Evolutionary conservation across 2,888 invertebrate species (phyloP), one percentile per base, ranked within the genome.

Genomic region (Lapara coniferarum): DNA sequence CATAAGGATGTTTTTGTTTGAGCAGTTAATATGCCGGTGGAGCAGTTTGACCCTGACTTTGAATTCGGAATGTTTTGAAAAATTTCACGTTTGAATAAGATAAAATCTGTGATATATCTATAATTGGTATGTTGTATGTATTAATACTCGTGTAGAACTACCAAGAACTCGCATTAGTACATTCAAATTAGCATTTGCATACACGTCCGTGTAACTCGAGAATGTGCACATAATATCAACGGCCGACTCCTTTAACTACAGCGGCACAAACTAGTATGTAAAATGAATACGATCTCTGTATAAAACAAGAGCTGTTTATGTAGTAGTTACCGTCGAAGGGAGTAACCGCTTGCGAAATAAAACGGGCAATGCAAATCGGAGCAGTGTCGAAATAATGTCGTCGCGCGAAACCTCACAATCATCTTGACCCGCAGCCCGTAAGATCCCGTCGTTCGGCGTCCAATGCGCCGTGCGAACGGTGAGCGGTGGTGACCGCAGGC

Each of bases 311-410:
- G 46, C 49, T 63, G 63, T 63, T 59, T 59, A 49, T 63, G 63
- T 52, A 66, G 30, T 67, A 51, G 25, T 67, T 74, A 68, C 69
- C 57, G 67, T 70, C 67, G 59, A 70, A 71, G 69, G 59, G 66
- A 68, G 44, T 59, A 71, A 71, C 63, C 30, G 67, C 66, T 72
- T 74, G 69, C 70, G 66, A 70, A 71, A 73, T 69, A 56, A 57
- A 69, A 69, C 71, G 71, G 70, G 59, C 53, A 59, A 72, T 74
- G 70, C 72, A 74, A 80, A 77, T 75, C 71, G 71, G 71, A 75
- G 71, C 70, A 59, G 58, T 77, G 71, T 75, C 53, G 73, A 76
- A 78, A 77, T 73, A 25, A 67, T 68, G 71, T 71, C 67, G 69
- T 72, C 68, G 69, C 72, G 69, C 53, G 19, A 71, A 76, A 73